These are phyloP conservation scores for Apis mellifera DNA, from an alignment of 1,140 invertebrate species.

Conservation along the genomic window Amel_HAv3.1 CM009936.2:7778001-7778500, in stretches of 20 bases:
- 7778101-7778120: neutral
- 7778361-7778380: neutral
- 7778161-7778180: neutral
- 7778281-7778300: conserved; percentile 50
- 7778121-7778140: neutral
- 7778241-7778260: conserved; percentile 25
- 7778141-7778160: neutral
- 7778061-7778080: conserved; percentile 29
- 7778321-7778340: conserved; percentile 29
- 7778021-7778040: conserved; percentile 65
- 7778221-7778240: neutral
- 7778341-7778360: neutral
- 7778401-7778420: neutral
- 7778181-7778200: neutral
- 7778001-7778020: conserved; percentile 64
- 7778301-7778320: conserved; percentile 28
- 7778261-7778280: conserved; percentile 20
- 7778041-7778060: conserved; percentile 31
- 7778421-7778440: too few relatives aligned
- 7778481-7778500: too few relatives aligned
- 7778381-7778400: neutral
- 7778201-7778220: neutral
- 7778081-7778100: neutral
- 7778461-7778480: too few relatives aligned
- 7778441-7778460: too few relatives aligned